phyloP scores from a whole-genome alignment of 2,113 vertebrate species.

The Cyprinodon brontotheroides region DNA sequence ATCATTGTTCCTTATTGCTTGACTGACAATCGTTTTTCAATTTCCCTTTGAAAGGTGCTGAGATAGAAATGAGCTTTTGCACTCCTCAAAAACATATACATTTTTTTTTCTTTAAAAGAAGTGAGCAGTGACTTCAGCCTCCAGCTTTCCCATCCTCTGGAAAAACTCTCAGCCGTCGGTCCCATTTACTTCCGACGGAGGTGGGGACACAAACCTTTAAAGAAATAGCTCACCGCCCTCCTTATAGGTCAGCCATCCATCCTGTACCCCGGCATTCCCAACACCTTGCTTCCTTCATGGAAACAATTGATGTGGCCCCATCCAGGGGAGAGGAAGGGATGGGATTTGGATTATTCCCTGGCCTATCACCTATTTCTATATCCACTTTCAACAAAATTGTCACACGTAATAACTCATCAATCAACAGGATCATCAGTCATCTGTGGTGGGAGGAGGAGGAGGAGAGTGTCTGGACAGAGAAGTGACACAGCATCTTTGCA shows the following conservation, averaged over 20 bases:
- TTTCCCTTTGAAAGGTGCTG: background rate
- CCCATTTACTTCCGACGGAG: constrained; percentile 75
- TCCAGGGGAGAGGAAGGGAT: constrained; percentile 22
- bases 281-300: constrained; percentile 55
- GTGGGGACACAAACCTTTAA: constrained; percentile 74
- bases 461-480: constrained; percentile 12
- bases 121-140: constrained; percentile 70
- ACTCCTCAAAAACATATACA: background rate
- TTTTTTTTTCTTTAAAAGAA: constrained; percentile 32
- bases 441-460: constrained; percentile 5
- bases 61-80: background rate
- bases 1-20: background rate
- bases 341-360: constrained; percentile 18
- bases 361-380: constrained; percentile 11
- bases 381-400: constrained; percentile 27
- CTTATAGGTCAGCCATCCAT: constrained; percentile 66
- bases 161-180: constrained; percentile 73
- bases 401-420: constrained; percentile 25
- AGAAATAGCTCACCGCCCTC: constrained; percentile 74
- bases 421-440: constrained; percentile 13
- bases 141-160: constrained; percentile 79
- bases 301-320: constrained; percentile 39
- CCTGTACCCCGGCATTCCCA: constrained; percentile 58
- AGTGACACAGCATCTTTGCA: constrained; percentile 4
- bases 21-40: background rate